These are phyloP conservation scores for Tadarida brasiliensis DNA, from an alignment of 2,797 vertebrate genomes.

Conservation along the genomic window DNA sequence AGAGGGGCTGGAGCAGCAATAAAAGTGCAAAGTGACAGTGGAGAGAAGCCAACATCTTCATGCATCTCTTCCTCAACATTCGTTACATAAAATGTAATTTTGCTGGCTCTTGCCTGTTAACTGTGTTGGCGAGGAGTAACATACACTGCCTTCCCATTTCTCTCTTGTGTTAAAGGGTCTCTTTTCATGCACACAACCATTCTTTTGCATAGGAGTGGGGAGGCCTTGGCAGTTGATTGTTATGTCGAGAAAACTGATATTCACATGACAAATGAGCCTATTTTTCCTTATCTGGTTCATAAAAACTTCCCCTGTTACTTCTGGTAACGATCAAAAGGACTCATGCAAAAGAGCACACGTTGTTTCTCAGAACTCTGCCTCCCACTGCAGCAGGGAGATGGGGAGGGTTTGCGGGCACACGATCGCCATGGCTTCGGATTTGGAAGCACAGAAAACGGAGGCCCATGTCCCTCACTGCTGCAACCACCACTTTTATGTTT, in stretches of 20 bases:
- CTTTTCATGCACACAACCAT: background rate
- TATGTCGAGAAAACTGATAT: background rate
- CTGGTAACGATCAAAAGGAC: background rate
- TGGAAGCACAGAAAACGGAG: background rate
- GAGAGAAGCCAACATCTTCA: background rate
- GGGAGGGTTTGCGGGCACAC: background rate
- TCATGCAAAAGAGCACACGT: background rate
- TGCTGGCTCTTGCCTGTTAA: background rate
- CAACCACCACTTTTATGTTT: background rate
- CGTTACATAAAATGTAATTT: slow-evolving; percentile 41
- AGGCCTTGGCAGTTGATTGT: background rate
- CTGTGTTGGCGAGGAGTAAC: background rate
- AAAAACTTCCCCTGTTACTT: background rate
- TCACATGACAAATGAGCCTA: background rate
- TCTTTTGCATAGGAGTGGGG: background rate
- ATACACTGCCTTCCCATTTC: background rate
- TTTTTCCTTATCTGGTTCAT: slow-evolving; percentile 18
- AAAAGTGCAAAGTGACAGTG: background rate
- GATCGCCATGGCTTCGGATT: background rate
- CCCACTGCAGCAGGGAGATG: background rate
- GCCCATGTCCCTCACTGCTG: background rate
- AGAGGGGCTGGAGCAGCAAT: background rate
- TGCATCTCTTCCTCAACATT: background rate
- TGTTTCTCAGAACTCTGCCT: background rate
- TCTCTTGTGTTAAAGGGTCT: background rate